A percentile compares a stretch with the other conserved stretches of the same genome.
Conservation (phyloP, 1,140 invertebrate genomes). For the Macrosteles quadrilineatus region DNA sequence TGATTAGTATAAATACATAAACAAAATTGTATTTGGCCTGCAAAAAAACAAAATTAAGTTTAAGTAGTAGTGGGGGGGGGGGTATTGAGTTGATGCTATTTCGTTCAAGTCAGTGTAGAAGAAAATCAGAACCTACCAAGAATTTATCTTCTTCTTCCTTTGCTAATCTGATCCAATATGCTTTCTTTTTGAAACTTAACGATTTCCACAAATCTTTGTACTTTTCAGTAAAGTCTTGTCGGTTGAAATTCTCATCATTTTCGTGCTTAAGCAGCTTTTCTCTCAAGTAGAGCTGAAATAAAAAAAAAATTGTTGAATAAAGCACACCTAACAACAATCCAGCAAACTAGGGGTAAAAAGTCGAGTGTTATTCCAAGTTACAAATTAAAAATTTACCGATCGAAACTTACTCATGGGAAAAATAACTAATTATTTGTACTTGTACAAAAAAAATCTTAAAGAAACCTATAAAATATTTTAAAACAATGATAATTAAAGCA, state of each 20-base stretch:
- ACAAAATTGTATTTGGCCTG: too few relatives aligned
- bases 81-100: background rate
- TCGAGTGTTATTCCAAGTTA: too few relatives aligned
- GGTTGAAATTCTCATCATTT: conserved; percentile 37
- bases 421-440: too few relatives aligned
- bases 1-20: too few relatives aligned
- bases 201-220: conserved; percentile 47
- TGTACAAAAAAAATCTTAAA: too few relatives aligned
- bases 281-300: conserved; percentile 38
- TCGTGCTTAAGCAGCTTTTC: conserved; percentile 40
- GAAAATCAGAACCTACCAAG: conserved; percentile 35
- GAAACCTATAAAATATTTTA: too few relatives aligned
- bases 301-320: conserved; percentile 4
- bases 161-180: conserved; percentile 44
- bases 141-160: conserved; percentile 43
- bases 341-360: background rate
- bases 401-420: too few relatives aligned
- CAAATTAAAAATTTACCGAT: too few relatives aligned
- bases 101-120: background rate
- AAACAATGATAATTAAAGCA: too few relatives aligned
- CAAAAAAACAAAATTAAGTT: too few relatives aligned
- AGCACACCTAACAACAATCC: background rate
- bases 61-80: too few relatives aligned
- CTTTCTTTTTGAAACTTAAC: conserved; percentile 48
- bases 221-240: conserved; percentile 42